These are phyloP conservation scores for Pyralis farinalis DNA, from an alignment of 2,888 invertebrate species.

Conservation along the genomic window DNA sequence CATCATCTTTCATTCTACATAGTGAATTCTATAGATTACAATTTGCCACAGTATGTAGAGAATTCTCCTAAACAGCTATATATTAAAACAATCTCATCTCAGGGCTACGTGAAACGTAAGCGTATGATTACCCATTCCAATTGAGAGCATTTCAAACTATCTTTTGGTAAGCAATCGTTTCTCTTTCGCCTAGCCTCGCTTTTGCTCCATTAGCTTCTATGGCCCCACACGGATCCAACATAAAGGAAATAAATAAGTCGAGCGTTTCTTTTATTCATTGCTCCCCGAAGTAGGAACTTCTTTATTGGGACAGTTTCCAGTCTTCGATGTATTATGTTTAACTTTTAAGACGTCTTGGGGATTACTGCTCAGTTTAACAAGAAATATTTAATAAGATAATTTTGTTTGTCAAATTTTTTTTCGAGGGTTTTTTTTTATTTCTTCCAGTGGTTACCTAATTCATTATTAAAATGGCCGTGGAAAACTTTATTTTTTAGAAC, in stretches of 20 bases:
- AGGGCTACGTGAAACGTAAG: background rate
- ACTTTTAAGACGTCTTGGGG: slow-evolving; percentile 6
- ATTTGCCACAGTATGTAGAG: too few species aligned
- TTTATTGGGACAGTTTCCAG: slow-evolving; percentile 16
- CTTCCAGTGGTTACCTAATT: too few species aligned
- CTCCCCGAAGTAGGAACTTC: slow-evolving; percentile 18
- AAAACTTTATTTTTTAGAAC: too few species aligned
- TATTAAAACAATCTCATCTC: too few species aligned
- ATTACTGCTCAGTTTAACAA: background rate
- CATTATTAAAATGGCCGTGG: too few species aligned
- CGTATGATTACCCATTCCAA: background rate
- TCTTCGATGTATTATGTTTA: slow-evolving; percentile 15
- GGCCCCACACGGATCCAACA: slow-evolving; percentile 15
- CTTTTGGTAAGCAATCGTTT: background rate
- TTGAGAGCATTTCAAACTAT: background rate
- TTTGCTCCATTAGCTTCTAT: slow-evolving; percentile 14
- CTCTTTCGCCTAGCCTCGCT: slow-evolving; percentile 1
- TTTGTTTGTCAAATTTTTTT: background rate
- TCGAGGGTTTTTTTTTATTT: too few species aligned
- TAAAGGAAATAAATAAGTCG: slow-evolving; percentile 17
- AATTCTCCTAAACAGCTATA: too few species aligned
- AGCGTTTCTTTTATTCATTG: slow-evolving; percentile 25
- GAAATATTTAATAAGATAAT: slow-evolving; percentile 1
- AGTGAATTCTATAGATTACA: too few species aligned
- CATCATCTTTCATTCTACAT: too few species aligned